Percentiles rank a stretch among this genome's conserved stretches.
phyloP scores from a whole-genome alignment of 2,113 vertebrate species.

The Peromyscus maniculatus region DNA sequence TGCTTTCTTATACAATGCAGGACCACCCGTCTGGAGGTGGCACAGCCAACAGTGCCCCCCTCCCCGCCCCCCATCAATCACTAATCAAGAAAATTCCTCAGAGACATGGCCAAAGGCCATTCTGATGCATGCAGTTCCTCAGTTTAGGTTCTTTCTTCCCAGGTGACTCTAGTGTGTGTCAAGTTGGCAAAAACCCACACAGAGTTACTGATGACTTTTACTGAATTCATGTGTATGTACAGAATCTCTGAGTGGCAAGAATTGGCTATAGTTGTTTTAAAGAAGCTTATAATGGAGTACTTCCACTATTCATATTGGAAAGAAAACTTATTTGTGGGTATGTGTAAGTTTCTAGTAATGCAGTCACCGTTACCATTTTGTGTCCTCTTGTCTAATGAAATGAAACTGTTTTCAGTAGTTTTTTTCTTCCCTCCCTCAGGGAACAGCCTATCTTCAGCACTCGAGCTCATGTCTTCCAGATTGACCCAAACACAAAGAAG shows the following conservation, averaged over 20 bases:
- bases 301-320: constrained; percentile 34
- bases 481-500: constrained; percentile 99
- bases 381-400: neutral
- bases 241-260: neutral
- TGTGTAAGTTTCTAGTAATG: neutral
- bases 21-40: too few species aligned
- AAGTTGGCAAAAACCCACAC: neutral
- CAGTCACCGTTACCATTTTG: neutral
- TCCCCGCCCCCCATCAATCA: neutral
- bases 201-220: constrained; percentile 17
- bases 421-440: constrained; percentile 91
- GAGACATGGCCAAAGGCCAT: neutral
- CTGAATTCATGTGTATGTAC: neutral
- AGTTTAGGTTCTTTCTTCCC: neutral
- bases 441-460: constrained; percentile 99
- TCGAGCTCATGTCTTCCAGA: constrained; percentile 99
- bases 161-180: neutral
- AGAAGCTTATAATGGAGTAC: constrained; percentile 12
- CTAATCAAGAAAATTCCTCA: neutral
- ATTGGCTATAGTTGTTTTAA: constrained; percentile 18
- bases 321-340: neutral
- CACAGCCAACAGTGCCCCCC: neutral
- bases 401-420: constrained; percentile 21
- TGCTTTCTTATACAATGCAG: neutral
- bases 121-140: neutral